phyloP scores from a whole-genome alignment of 2,797 vertebrate genomes.

The Peromyscus melanophrys region DNA sequence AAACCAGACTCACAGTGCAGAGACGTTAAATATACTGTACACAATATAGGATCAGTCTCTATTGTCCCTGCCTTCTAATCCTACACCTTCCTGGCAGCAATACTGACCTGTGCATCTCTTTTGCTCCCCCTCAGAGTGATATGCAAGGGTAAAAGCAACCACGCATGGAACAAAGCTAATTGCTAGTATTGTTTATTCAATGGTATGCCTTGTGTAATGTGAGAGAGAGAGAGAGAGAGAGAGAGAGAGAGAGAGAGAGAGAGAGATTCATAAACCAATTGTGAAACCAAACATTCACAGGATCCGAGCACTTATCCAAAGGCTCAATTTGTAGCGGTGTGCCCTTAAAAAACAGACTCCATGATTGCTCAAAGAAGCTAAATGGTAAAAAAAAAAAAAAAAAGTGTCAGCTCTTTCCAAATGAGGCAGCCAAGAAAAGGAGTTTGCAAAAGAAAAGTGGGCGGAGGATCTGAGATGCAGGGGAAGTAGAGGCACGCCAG shows the following conservation, averaged over 20 bases:
- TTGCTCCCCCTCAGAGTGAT: background rate
- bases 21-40: slow-evolving; percentile 27
- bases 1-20: slow-evolving; percentile 58
- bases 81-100: background rate
- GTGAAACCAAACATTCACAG: slow-evolving; percentile 49
- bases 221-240: background rate
- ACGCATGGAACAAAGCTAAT: slow-evolving; percentile 35
- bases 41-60: background rate
- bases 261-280: slow-evolving; percentile 22
- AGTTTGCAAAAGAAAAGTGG: slow-evolving; percentile 60
- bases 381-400: slow-evolving; percentile 46
- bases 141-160: slow-evolving; percentile 3
- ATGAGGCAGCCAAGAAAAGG: slow-evolving; percentile 7
- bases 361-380: slow-evolving; percentile 12
- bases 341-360: slow-evolving; percentile 57
- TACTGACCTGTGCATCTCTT: background rate
- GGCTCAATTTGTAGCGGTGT: slow-evolving; percentile 40
- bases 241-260: background rate
- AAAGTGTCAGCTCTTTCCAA: slow-evolving; percentile 66
- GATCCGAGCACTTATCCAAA: slow-evolving; percentile 39
- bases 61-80: slow-evolving; percentile 20
- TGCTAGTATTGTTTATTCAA: background rate
- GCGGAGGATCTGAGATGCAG: slow-evolving; percentile 1
- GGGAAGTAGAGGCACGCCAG: slow-evolving; percentile 40
- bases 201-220: slow-evolving; percentile 5